phyloP scores from a whole-genome alignment of 2,113 vertebrate species.

The Litocranius walleri region DNA sequence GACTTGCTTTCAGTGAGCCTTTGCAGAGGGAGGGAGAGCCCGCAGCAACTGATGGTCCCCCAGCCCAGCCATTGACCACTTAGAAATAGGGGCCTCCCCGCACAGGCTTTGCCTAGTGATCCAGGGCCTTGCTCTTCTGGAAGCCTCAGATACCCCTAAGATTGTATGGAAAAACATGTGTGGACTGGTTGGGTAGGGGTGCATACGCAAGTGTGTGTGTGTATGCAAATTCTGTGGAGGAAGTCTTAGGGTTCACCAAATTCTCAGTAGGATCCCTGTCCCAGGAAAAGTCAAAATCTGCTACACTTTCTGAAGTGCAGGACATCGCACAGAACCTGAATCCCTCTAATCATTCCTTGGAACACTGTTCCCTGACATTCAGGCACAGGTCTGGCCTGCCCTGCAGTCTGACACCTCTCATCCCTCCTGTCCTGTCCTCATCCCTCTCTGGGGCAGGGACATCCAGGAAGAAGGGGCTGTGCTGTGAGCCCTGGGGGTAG shows the following conservation, averaged over 20 bases:
- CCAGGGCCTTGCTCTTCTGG: background rate
- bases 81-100: background rate
- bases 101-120: background rate
- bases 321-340: background rate
- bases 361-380: background rate
- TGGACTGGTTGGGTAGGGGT: no score
- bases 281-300: background rate
- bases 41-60: background rate
- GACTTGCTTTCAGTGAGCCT: background rate
- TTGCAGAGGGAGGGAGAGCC: background rate
- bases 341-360: background rate
- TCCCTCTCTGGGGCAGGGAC: background rate
- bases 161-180: background rate
- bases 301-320: background rate
- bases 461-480: background rate
- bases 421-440: background rate
- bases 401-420: background rate
- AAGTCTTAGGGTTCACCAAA: background rate
- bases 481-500: background rate
- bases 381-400: background rate
- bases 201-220: background rate
- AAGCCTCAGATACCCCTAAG: background rate
- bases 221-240: background rate
- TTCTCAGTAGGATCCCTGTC: background rate
- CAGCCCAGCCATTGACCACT: background rate